These are phyloP conservation scores for Yponomeuta plumbellus DNA, from an alignment of 2,888 invertebrate species.

Conservation along the genomic window DNA sequence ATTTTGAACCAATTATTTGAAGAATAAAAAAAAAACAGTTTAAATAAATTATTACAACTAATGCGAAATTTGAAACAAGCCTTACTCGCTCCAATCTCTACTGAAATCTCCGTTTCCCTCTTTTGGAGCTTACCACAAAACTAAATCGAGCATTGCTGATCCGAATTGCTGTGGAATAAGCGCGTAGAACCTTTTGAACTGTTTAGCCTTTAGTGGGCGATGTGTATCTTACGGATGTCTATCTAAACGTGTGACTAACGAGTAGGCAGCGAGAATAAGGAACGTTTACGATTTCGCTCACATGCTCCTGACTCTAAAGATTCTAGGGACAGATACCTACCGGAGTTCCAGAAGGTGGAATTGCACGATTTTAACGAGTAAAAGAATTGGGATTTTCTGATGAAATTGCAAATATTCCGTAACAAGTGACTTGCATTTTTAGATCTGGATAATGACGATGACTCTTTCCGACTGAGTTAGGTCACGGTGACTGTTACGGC, in stretches of 20 bases:
- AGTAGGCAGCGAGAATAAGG: background rate
- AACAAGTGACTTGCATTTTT: too few relatives aligned
- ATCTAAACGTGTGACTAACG: too few relatives aligned
- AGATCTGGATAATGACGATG: too few relatives aligned
- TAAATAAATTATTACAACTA: too few relatives aligned
- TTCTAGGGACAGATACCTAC: background rate
- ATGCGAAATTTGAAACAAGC: too few relatives aligned
- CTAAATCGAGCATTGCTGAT: background rate
- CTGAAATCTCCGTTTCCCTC: background rate
- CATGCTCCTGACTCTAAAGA: background rate
- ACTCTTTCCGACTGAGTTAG: too few relatives aligned
- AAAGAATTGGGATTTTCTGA: background rate
- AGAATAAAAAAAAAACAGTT: too few relatives aligned
- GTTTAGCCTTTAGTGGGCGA: background rate
- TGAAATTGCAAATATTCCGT: background rate
- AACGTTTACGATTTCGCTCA: background rate
- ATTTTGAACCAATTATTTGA: too few relatives aligned
- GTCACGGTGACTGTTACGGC: too few relatives aligned
- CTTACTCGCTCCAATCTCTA: too few relatives aligned
- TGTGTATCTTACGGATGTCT: background rate
- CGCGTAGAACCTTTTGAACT: background rate
- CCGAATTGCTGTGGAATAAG: background rate
- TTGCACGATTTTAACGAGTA: background rate
- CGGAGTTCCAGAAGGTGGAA: background rate
- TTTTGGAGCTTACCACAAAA: background rate